Evolutionary conservation across 2,888 invertebrate genomes (phyloP).

Genomic region (Tinea trinotella): DNA sequence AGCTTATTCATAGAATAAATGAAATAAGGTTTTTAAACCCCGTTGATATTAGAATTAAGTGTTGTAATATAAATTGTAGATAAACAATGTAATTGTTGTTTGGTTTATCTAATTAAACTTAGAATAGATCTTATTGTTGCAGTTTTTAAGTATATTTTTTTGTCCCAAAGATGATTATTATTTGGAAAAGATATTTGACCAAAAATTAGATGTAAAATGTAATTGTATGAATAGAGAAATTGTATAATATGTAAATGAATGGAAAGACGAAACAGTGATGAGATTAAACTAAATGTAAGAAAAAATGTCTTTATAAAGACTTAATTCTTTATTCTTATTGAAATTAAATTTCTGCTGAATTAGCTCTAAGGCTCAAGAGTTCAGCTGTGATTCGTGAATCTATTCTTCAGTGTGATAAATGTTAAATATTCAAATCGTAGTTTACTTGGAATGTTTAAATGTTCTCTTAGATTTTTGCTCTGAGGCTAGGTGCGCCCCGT

Average conservation of each 20-base stretch:
- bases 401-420: neutral
- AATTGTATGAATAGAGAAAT: slow-evolving; percentile 22
- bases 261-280: slow-evolving; percentile 56
- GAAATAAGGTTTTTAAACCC: neutral
- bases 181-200: neutral
- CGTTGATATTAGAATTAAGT: neutral
- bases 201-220: neutral
- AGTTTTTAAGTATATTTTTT: neutral
- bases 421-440: too few species aligned
- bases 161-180: neutral
- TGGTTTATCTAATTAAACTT: neutral
- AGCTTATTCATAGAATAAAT: neutral
- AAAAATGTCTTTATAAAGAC: neutral
- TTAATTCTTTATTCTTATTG: neutral
- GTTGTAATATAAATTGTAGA: too few species aligned
- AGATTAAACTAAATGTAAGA: neutral
- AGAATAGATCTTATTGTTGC: neutral
- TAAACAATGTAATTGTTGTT: neutral
- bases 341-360: neutral
- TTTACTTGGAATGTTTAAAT: too few species aligned
- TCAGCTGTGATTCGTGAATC: neutral
- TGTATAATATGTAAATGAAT: slow-evolving; percentile 31
- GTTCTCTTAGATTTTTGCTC: too few species aligned
- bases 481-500: too few species aligned
- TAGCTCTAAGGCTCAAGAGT: neutral